These are phyloP conservation scores for Cheilosia vulpina DNA, from an alignment of 2,888 invertebrate genomes.

Conservation along the genomic window DNA sequence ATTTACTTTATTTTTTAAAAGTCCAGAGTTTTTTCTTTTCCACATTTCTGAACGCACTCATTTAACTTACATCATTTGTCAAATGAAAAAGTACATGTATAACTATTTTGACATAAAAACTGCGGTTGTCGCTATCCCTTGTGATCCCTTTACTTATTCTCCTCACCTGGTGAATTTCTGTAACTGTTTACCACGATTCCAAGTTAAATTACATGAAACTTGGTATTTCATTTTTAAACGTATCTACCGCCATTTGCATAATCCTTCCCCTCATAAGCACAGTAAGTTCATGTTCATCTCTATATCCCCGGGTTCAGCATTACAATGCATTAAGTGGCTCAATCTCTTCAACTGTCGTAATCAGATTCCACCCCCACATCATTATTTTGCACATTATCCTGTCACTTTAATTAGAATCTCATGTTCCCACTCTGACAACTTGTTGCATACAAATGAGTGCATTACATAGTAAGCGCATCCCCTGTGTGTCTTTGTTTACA, in stretches of 20 bases:
- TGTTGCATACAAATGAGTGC: constrained; percentile 60
- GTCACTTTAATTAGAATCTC: constrained; percentile 65
- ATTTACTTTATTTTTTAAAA: too few species aligned
- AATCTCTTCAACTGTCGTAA: constrained; percentile 40
- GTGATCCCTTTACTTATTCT: too few species aligned
- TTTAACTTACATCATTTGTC: too few species aligned
- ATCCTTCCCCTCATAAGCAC: background rate
- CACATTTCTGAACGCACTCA: too few species aligned
- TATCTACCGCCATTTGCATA: background rate
- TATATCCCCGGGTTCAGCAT: background rate
- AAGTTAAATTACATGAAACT: too few species aligned
- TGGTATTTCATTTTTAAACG: background rate
- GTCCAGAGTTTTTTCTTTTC: too few species aligned
- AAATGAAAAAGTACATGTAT: too few species aligned
- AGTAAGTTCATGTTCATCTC: too few species aligned
- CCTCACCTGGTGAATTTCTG: too few species aligned
- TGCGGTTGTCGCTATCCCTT: too few species aligned
- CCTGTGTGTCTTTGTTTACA: background rate
- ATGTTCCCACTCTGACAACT: constrained; percentile 29
- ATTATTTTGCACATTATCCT: constrained; percentile 59
- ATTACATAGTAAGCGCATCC: constrained; percentile 36
- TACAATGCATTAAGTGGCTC: constrained; percentile 6
- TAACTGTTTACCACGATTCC: too few species aligned
- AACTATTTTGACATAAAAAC: too few species aligned
- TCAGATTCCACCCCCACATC: constrained; percentile 55